Evolutionary conservation across 2,113 vertebrate species (phyloP).

Genomic region (Phoxinus phoxinus): DNA sequence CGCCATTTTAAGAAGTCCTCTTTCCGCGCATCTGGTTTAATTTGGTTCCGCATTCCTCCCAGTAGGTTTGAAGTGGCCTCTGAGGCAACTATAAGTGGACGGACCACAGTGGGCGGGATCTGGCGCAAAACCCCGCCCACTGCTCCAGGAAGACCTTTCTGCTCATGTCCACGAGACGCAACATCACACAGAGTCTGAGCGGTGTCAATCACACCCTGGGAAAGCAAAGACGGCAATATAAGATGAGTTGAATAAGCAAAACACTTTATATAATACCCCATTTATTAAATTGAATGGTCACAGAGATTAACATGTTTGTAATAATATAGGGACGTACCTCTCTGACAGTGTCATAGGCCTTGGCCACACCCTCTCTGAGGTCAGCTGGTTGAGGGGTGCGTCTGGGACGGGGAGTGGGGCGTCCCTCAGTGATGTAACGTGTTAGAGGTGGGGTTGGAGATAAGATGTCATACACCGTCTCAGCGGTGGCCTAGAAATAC

Average conservation of each 20-base stretch:
- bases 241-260: background rate
- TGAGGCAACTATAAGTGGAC: slow-evolving; percentile 88
- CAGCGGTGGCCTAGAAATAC: slow-evolving; percentile 84
- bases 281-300: background rate
- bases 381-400: slow-evolving; percentile 86
- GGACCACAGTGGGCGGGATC: slow-evolving; percentile 89
- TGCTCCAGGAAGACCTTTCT: slow-evolving; percentile 89
- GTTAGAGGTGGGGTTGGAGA: slow-evolving; percentile 85
- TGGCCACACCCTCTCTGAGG: slow-evolving; percentile 89
- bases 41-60: slow-evolving; percentile 87
- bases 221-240: slow-evolving; percentile 26
- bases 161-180: slow-evolving; percentile 87
- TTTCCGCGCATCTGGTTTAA: slow-evolving; percentile 77
- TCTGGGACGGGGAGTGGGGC: slow-evolving; percentile 73
- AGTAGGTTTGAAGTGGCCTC: slow-evolving; percentile 91
- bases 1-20: slow-evolving; percentile 80
- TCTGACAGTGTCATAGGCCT: slow-evolving; percentile 89
- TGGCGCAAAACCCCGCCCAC: slow-evolving; percentile 92
- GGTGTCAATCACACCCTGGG: slow-evolving; percentile 88
- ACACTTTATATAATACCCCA: background rate
- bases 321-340: slow-evolving; percentile 75
- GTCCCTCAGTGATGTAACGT: slow-evolving; percentile 81
- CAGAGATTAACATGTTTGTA: background rate
- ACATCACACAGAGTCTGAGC: slow-evolving; percentile 90
- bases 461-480: slow-evolving; percentile 92